phyloP scores from a whole-genome alignment of 2,888 invertebrate genomes.

The Drosophila crucigera region DNA sequence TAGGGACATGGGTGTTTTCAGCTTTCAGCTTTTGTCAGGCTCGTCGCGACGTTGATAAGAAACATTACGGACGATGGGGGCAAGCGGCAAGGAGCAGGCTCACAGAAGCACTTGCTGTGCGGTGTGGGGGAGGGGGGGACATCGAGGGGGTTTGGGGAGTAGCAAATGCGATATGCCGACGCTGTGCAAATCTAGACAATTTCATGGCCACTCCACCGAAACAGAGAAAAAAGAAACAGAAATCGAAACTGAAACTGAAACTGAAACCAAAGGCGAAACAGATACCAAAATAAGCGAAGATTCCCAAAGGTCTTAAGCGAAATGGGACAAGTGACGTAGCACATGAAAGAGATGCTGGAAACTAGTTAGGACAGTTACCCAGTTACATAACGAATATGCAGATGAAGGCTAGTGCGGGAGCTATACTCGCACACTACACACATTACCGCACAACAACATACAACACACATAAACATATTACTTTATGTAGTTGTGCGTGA shows the following conservation, averaged over 20 bases:
- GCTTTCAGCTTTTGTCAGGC: constrained; percentile 11
- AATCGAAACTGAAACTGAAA: constrained; percentile 9
- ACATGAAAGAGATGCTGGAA: constrained; percentile 4
- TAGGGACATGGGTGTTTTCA: constrained; percentile 5
- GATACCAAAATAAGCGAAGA: neutral
- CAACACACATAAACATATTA: constrained; percentile 9
- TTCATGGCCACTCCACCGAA: constrained; percentile 20
- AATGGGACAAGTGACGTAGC: constrained; percentile 1
- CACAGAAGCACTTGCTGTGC: neutral
- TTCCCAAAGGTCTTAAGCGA: constrained; percentile 12
- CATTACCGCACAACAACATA: neutral
- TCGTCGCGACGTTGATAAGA: constrained; percentile 9
- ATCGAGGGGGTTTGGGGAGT: neutral
- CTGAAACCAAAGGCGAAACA: neutral
- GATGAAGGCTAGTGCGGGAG: constrained; percentile 2
- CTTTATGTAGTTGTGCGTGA: constrained; percentile 16
- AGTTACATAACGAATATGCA: constrained; percentile 5
- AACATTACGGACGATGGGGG: neutral
- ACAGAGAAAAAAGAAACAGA: neutral
- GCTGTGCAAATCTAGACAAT: constrained; percentile 49
- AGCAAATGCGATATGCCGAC: constrained; percentile 1
- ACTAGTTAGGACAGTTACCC: constrained; percentile 6
- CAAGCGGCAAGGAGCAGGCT: neutral
- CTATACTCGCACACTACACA: neutral
- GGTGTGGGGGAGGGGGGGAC: neutral